Conservation (phyloP, 2,113 vertebrate genomes). For the Scortum barcoo region DNA sequence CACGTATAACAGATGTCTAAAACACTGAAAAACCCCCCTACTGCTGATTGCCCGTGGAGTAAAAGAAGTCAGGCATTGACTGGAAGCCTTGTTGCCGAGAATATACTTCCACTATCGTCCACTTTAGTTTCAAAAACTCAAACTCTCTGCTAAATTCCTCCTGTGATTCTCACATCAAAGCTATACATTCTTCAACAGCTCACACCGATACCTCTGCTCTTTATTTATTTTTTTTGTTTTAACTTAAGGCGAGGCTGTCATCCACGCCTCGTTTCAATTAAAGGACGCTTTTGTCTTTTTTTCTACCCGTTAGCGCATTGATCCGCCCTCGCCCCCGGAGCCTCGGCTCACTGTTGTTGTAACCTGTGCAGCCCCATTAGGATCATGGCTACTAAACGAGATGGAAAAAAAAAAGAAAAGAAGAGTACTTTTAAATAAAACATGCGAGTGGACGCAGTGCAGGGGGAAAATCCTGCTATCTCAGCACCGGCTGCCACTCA, state of each 20-base stretch:
- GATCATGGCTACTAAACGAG: slow-evolving; percentile 25
- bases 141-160: not conserved
- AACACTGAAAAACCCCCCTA: not conserved
- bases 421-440: slow-evolving; percentile 58
- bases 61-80: not conserved
- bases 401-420: not conserved
- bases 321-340: slow-evolving; percentile 29
- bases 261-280: slow-evolving; percentile 14
- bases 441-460: slow-evolving; percentile 58
- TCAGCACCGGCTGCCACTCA: slow-evolving; percentile 56
- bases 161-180: not conserved
- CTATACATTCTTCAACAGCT: slow-evolving; percentile 3
- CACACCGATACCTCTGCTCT: not conserved
- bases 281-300: slow-evolving; percentile 2
- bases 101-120: slow-evolving; percentile 7
- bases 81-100: not conserved
- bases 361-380: slow-evolving; percentile 35
- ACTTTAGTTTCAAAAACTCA: not conserved
- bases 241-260: slow-evolving; percentile 1
- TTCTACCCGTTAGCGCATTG: slow-evolving; percentile 40
- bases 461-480: slow-evolving; percentile 4
- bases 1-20: no score
- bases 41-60: not conserved
- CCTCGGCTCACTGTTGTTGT: slow-evolving; percentile 25
- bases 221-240: slow-evolving; percentile 1